Evolutionary conservation across 2,888 invertebrate genomes (phyloP), one percentile per base, ranked within the genome.

Genomic region (Orchesellides sinensis): DNA sequence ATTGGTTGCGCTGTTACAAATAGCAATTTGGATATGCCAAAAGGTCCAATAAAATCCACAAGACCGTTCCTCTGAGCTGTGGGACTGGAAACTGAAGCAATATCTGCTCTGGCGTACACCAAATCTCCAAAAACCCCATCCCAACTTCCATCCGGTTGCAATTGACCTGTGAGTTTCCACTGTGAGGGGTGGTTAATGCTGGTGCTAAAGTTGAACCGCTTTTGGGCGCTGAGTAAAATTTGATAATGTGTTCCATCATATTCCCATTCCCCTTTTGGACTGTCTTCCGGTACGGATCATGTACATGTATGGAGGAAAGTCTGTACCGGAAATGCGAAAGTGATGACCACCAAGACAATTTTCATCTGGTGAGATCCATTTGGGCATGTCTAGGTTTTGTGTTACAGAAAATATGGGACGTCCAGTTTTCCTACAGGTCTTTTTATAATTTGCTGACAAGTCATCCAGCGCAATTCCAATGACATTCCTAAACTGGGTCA

Each of bases 281-380:
- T 78, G 19, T 68, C 21, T 10, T 72, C 68, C 0, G 84, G 65
- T 14, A 49, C 19, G 14, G 45, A 29, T 21, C 21, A 45, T 14
- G 47, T 68, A 84, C 40, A 84, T 65, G 61, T 72, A 84, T 12
- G 84, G 84, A 17, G 84, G 84, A 35, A 84, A 84, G 47, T 78
- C 70, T 40, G 82, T 84, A 0, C 70, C 74, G 1, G 83, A 79
- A 27, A 84, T 75, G 45, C 72, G 54, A 12, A 84, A 75, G 12
- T 78, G 79, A 17, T 83, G 73, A n/a, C 83, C 83, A 56, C 12
- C 0, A 17, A 78, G 23, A 14, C 78, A 47, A 52, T 78, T 78
- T 14, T 59, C 78, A 0, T 29, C 19, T 5, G 65, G 17, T 17
- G 25, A 19, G 10, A 78, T 52, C 78, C 78, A 78, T 17, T 35